phyloP scores from a whole-genome alignment of 2,113 vertebrate species.

The Tragelaphus scriptus region DNA sequence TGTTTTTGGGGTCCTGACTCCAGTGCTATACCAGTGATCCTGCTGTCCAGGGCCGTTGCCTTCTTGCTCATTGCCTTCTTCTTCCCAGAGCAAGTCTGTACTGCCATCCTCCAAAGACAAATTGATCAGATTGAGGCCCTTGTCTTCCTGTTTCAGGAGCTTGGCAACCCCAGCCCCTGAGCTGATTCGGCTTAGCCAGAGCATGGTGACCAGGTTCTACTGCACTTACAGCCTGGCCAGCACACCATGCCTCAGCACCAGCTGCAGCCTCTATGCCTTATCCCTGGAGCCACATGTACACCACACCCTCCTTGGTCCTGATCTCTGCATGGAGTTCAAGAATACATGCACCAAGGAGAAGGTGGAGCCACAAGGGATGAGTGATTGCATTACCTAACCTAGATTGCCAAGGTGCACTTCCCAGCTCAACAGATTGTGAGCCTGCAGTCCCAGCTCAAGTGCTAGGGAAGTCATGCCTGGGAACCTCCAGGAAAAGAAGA shows the following conservation, averaged over 20 bases:
- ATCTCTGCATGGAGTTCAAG: conserved; percentile 86
- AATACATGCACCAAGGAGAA: conserved; percentile 87
- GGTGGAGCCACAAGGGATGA: conserved; percentile 88
- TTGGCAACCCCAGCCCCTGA: conserved; percentile 71
- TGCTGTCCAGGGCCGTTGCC: background rate
- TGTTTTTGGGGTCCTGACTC: fast-evolving
- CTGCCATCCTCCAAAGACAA: conserved; percentile 1
- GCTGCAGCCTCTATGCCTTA: conserved; percentile 76
- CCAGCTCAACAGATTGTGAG: conserved; percentile 92
- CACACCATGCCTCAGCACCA: conserved; percentile 61
- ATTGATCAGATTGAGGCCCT: conserved; percentile 38
- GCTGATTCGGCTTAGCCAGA: conserved; percentile 66
- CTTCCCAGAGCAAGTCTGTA: background rate
- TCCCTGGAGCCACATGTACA: conserved; percentile 55
- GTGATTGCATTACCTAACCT: conserved; percentile 88
- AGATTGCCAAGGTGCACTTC: conserved; percentile 89
- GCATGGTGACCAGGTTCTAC: conserved; percentile 74
- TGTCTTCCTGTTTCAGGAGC: conserved; percentile 86
- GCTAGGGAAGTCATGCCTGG: conserved; percentile 86
- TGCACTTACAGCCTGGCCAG: conserved; percentile 74
- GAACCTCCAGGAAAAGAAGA: conserved; percentile 88
- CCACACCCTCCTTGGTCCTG: conserved; percentile 73
- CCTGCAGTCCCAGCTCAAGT: conserved; percentile 86
- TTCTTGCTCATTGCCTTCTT: background rate
- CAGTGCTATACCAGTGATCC: background rate